Evolutionary conservation across 30 jellyfish, hydroid and myxozoan genomes (phyloP).

Genomic region (Rhopilema esculentum): DNA sequence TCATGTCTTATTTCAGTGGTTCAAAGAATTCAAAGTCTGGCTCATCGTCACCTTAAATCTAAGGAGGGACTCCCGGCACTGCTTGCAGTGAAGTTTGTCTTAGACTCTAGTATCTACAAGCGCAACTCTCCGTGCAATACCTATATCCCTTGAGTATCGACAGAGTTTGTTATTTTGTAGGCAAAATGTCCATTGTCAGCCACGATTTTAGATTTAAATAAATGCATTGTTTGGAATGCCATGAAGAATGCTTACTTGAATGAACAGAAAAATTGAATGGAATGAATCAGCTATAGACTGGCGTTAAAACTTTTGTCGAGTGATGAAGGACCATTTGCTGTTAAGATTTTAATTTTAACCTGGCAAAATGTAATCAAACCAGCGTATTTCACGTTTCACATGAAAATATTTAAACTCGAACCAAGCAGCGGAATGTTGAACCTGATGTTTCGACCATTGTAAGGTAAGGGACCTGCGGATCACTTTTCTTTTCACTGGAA

Average conservation of each 20-base stretch:
- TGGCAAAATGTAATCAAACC: too few species aligned
- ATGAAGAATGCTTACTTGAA: neutral
- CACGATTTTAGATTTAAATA: neutral
- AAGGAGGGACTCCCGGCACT: neutral
- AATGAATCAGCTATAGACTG: too few species aligned
- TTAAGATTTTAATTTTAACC: too few species aligned
- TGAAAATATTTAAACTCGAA: too few species aligned
- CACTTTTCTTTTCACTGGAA: too few species aligned
- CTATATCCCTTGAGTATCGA: neutral
- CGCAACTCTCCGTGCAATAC: neutral
- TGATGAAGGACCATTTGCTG: too few species aligned
- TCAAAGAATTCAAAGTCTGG: conserved; percentile 28
- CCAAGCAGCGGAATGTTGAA: too few species aligned
- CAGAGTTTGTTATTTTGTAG: neutral
- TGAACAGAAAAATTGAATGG: neutral
- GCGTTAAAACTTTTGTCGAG: too few species aligned
- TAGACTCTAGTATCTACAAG: neutral
- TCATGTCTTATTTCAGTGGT: conserved; percentile 77
- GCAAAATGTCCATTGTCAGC: too few species aligned
- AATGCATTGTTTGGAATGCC: neutral
- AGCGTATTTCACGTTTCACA: too few species aligned
- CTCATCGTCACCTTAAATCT: neutral
- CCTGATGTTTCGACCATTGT: too few species aligned
- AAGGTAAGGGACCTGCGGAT: too few species aligned
- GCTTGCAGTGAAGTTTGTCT: neutral